A percentile compares a stretch with the other conserved stretches of the same genome.
These are phyloP conservation scores for Rotaria magnacalcarata DNA, from an alignment of 2,888 invertebrate species.

Conservation along the genomic window DNA sequence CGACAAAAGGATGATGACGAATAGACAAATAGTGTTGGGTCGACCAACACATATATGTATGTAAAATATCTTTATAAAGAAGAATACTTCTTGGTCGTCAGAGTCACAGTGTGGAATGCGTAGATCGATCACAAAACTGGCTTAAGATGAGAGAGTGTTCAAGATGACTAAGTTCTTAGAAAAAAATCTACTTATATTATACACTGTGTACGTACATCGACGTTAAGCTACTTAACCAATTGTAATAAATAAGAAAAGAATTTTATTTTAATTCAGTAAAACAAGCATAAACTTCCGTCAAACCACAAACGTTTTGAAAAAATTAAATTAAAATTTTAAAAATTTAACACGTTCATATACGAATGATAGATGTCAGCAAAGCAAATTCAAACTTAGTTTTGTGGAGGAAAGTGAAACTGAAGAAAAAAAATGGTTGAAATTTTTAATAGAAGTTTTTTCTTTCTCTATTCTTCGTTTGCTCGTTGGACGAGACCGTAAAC, in stretches of 20 bases:
- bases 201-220: background rate
- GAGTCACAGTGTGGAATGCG: background rate
- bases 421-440: background rate
- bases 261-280: too few species aligned
- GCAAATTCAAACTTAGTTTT: background rate
- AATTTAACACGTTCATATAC: too few species aligned
- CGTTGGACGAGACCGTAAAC: too few species aligned
- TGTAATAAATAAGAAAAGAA: background rate
- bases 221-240: background rate
- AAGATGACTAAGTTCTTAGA: background rate
- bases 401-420: background rate
- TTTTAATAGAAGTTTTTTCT: too few species aligned
- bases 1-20: background rate
- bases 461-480: too few species aligned
- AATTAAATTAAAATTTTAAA: too few species aligned
- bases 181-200: background rate
- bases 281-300: too few species aligned
- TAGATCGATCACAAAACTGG: too few species aligned
- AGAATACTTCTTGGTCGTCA: background rate
- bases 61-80: background rate
- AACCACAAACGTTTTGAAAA: too few species aligned
- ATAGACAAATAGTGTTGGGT: background rate
- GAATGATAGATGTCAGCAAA: too few species aligned
- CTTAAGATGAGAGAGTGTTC: background rate
- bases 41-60: background rate